phyloP scores from a whole-genome alignment of 2,797 vertebrate genomes.

The Cottoperca gobio region DNA sequence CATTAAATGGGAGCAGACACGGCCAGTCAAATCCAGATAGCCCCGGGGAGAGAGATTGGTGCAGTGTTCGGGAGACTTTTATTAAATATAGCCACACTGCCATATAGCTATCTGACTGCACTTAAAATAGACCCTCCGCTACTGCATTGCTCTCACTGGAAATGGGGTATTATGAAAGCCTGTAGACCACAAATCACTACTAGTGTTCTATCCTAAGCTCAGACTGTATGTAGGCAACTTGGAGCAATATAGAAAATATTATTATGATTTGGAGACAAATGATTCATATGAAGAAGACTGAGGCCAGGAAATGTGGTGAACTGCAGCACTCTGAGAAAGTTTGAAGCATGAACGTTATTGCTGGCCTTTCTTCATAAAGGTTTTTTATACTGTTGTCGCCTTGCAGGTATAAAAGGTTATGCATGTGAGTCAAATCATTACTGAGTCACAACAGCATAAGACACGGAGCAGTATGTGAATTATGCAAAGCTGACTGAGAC shows the following conservation, averaged over 20 bases:
- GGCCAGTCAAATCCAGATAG: constrained; percentile 75
- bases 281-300: constrained; percentile 13
- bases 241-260: constrained; percentile 33
- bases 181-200: constrained; percentile 54
- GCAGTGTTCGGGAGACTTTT: constrained; percentile 75
- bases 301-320: constrained; percentile 17
- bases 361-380: background rate
- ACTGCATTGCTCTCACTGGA: constrained; percentile 70
- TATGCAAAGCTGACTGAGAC: no score
- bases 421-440: constrained; percentile 26
- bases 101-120: constrained; percentile 74
- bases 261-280: constrained; percentile 28
- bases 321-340: constrained; percentile 4
- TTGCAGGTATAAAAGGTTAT: constrained; percentile 26
- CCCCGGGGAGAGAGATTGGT: constrained; percentile 70
- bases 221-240: constrained; percentile 44
- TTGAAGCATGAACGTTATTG: constrained; percentile 17
- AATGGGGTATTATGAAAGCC: constrained; percentile 70
- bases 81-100: constrained; percentile 78
- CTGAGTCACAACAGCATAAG: background rate
- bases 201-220: constrained; percentile 40
- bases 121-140: constrained; percentile 76
- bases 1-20: constrained; percentile 77
- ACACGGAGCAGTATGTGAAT: no score
- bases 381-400: background rate